phyloP scores from a whole-genome alignment of 2,113 vertebrate genomes.

The Lophura nycthemera region DNA sequence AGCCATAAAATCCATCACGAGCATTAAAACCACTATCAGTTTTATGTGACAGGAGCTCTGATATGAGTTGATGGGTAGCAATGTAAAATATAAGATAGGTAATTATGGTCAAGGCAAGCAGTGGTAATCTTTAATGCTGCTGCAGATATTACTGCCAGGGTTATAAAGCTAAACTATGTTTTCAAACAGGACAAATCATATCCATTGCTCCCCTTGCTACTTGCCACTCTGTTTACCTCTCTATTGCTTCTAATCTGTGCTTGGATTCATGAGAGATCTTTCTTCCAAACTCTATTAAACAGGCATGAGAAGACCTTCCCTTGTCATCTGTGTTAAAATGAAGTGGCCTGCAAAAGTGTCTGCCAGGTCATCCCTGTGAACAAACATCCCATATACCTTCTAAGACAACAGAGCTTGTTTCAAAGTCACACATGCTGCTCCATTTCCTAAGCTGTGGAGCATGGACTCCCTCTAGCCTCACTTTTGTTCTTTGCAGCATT shows the following conservation, averaged over 20 bases:
- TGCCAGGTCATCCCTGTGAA: not conserved
- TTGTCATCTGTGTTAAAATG: not conserved
- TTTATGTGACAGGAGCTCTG: conserved; percentile 9
- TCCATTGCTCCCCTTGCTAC: not conserved
- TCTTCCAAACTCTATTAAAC: not conserved
- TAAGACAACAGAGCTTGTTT: not conserved
- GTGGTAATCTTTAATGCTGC: not conserved
- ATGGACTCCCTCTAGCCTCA: conserved; percentile 65
- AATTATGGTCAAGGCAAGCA: not conserved
- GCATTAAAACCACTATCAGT: conserved; percentile 1
- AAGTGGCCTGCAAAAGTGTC: not conserved
- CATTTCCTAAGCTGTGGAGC: conserved; percentile 55
- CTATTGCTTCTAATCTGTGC: not conserved
- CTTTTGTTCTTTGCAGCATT: conserved; percentile 43
- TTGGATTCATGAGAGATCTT: not conserved
- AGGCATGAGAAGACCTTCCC: not conserved
- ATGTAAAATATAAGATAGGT: not conserved
- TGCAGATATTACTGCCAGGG: not conserved
- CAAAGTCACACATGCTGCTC: not conserved
- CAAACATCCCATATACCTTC: not conserved
- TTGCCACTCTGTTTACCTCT: not conserved
- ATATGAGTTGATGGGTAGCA: conserved; percentile 3
- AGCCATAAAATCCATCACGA: not conserved
- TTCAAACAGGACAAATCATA: not conserved
- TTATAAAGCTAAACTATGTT: not conserved